A percentile compares a stretch with the other conserved stretches of the same genome.
phyloP scores from a whole-genome alignment of 1,140 invertebrate genomes.

The Drosophila grimshawi region DNA sequence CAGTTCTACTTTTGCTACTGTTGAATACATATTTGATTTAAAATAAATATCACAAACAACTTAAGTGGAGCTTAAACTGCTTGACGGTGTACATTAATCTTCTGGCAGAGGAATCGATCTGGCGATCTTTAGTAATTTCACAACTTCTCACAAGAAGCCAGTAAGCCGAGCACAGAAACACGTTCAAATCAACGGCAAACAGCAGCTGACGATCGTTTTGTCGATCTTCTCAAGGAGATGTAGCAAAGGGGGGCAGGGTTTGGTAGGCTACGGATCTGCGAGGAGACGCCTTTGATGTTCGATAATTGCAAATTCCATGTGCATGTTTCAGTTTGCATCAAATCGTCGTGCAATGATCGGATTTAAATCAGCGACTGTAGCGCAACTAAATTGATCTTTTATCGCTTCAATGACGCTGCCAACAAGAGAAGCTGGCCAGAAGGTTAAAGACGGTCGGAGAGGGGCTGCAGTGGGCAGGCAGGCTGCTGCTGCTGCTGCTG shows the following conservation, averaged over 20 bases:
- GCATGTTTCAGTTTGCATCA: conserved; percentile 82
- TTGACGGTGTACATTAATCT: neutral
- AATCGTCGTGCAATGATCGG: conserved; percentile 81
- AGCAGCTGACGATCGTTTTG: conserved; percentile 24
- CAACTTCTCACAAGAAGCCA: neutral
- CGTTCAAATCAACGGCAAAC: conserved; percentile 4
- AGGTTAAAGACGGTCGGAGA: too few species aligned
- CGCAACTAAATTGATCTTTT: conserved; percentile 83
- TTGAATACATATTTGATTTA: too few species aligned
- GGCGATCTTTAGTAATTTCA: neutral
- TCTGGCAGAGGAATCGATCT: neutral
- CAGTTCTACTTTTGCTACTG: too few species aligned
- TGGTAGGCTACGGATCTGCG: neutral
- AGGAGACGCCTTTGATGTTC: conserved; percentile 67
- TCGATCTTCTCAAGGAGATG: neutral
- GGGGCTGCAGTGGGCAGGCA: neutral
- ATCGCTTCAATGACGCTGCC: conserved; percentile 73
- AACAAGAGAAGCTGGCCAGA: neutral
- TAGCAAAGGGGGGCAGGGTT: neutral
- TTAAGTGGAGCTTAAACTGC: too few species aligned
- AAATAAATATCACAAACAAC: too few species aligned
- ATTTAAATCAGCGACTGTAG: conserved; percentile 78
- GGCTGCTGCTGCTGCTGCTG: neutral
- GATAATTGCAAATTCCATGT: conserved; percentile 83
- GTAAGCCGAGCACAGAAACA: conserved; percentile 14